Conservation (phyloP, 2,797 vertebrate genomes). For the Amphiprion clarkii region DNA sequence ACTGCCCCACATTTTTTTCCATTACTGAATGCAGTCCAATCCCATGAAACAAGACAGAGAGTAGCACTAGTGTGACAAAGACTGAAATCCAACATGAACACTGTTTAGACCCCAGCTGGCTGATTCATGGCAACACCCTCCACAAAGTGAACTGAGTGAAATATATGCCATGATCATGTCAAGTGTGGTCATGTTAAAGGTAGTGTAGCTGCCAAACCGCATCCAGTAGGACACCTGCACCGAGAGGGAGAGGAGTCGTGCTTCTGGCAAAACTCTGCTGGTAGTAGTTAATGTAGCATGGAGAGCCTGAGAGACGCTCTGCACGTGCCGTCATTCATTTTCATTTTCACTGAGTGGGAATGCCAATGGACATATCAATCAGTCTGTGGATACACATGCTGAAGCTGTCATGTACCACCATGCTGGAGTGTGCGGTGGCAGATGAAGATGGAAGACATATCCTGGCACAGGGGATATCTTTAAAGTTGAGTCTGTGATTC, state of each 20-base stretch:
- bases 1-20: not conserved
- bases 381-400: constrained; percentile 53
- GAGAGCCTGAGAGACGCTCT: constrained; percentile 47
- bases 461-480: constrained; percentile 47
- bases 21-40: not conserved
- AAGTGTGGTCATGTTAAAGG: constrained; percentile 45
- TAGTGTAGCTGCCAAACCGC: constrained; percentile 47
- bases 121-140: constrained; percentile 32
- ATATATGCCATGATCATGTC: constrained; percentile 20
- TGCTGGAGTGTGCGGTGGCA: constrained; percentile 52
- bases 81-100: constrained; percentile 9
- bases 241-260: constrained; percentile 43
- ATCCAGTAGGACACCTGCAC: constrained; percentile 37
- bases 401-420: constrained; percentile 69
- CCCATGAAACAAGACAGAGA: not conserved
- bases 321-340: constrained; percentile 71
- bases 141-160: constrained; percentile 26
- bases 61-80: not conserved
- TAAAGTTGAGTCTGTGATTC: not conserved
- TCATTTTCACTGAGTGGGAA: constrained; percentile 65
- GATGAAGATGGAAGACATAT: constrained; percentile 69
- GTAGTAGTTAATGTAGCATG: constrained; percentile 70
- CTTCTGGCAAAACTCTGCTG: constrained; percentile 49
- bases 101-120: constrained; percentile 31
- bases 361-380: constrained; percentile 78